These are phyloP conservation scores for Oceanodroma leucorhoa DNA, from an alignment of 2,797 vertebrate species.

Conservation along the genomic window DNA sequence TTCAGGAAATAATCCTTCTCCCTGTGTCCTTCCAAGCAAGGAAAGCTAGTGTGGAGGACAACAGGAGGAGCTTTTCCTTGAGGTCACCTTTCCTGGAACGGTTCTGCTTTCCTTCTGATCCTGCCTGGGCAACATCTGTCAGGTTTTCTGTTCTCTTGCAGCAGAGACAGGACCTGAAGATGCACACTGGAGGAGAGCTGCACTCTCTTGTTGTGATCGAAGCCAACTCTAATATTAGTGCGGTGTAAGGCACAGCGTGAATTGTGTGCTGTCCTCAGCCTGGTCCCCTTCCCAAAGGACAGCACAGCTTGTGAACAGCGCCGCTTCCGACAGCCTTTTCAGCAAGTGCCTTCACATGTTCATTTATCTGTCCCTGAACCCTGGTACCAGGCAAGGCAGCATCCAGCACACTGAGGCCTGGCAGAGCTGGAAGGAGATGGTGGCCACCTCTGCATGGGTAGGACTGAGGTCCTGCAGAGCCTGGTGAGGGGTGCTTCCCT, in stretches of 20 bases:
- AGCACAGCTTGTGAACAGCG: background rate
- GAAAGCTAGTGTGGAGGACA: background rate
- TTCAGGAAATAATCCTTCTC: background rate
- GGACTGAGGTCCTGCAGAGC: background rate
- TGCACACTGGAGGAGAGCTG: background rate
- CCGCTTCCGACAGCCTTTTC: background rate
- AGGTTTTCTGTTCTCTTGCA: background rate
- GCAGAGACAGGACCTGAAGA: background rate
- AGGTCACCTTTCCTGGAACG: background rate
- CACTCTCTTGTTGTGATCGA: accelerated
- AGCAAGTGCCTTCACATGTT: background rate
- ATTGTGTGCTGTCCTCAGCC: background rate
- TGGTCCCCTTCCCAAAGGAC: background rate
- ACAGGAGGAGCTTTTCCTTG: background rate
- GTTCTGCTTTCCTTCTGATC: background rate
- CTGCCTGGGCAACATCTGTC: background rate
- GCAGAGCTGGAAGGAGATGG: background rate
- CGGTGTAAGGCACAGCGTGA: accelerated
- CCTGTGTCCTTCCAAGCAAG: background rate
- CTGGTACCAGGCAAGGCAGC: background rate
- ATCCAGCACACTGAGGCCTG: accelerated
- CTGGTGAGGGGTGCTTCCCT: background rate
- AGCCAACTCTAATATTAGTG: background rate
- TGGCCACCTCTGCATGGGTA: background rate
- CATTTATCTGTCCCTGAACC: background rate